Base-by-base conservation (phyloP, 2,113 vertebrate species). In the Sisor rabdophorus region DNA sequence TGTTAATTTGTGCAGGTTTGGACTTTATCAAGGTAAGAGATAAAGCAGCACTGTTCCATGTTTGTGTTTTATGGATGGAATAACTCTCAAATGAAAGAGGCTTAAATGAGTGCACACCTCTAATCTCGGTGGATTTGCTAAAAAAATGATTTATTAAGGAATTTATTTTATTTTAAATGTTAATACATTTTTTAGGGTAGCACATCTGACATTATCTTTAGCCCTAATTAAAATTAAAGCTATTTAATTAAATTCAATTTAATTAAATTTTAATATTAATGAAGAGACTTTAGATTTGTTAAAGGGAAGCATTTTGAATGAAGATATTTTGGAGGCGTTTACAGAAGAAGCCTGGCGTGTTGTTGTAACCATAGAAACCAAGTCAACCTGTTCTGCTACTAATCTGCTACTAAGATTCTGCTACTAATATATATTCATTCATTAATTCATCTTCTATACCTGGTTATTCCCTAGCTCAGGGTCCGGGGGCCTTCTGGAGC, bases 1-100 rank as follows among this genome's bases (percentile, higher is more conserved):
- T 48, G 13, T 60, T 68, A 79, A 79, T 79, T 32, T 2, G 48
- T 50, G 56, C 54, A 16, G 22, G 54, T 58, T 67, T 52, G 58
- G 50, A 55, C 16, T 73, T 79, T 11, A 68, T 61, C 59, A 44
- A 7, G 58, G 56, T 26, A 1, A 59, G 67, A 50, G 70, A 50
- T 22, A 12, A 82, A 52, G 65, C 65, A 48, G 75, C 3, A 28
- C 0, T 26, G 7, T 22, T 30, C 12, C 15, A 4, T 77, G 55
- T 76, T 12, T 26, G 24, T 26, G 44, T 26, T 22, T 30, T 3
- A 52, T 11, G 11, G 6, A 15, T 10, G 5, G 11, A 24, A 7
- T 47, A 10, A 40, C 56, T 63, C 47, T n/a, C n/a, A n/a, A n/a
- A n/a, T n/a, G n/a, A n/a, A 36, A 6, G 2, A n/a, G 2, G 7